Evolutionary conservation across 2,113 vertebrate species (phyloP), one percentile per base, ranked within the genome.

Genomic region (Scomber japonicus): DNA sequence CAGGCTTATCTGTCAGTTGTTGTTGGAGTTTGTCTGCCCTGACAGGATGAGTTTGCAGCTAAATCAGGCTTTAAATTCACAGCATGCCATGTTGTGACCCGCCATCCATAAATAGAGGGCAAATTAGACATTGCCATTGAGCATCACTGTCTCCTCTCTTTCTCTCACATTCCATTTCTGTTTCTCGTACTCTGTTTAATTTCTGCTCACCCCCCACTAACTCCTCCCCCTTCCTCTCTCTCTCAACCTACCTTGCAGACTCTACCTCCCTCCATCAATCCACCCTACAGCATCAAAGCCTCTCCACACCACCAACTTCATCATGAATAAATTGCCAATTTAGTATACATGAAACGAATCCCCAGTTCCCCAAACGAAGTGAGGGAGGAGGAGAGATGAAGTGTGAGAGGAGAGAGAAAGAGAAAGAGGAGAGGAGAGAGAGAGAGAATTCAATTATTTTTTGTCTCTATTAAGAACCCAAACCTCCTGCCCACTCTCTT

Each of bases 291-390:
- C 90, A 85, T 92, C 91, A 93, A 93, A 91, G 89, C 89, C 84
- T 91, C 91, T 90, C 81, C 91, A 91, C 89, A 91, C 86, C 89
- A 90, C 84, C 92, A 90, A 90, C 89, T 93, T 89, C 88, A 93
- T 91, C 88, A 91, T 83, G 90, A 87, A 92, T 90, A 92, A 91
- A 94, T 94, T 94, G 91, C 78, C 92, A 93, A 91, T 94, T 93
- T 92, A 85, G 81, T 88, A 81, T 87, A 94, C 91, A 93, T 92
- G 91, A 92, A 91, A 91, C 81, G 67, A 92, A 88, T 91, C 90
- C 85, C 91, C 54, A 81, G 84, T 51, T 89, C 90, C 91, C 91
- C 84, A 78, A 87, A 89, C 85, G 71, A 81, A 88, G 86, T 59
- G 65, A 88, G 81, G 66, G 55, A 79, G 75, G 61, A 82, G 70